phyloP scores from a whole-genome alignment of 2,113 vertebrate genomes.

The Neomonachus schauinslandi region DNA sequence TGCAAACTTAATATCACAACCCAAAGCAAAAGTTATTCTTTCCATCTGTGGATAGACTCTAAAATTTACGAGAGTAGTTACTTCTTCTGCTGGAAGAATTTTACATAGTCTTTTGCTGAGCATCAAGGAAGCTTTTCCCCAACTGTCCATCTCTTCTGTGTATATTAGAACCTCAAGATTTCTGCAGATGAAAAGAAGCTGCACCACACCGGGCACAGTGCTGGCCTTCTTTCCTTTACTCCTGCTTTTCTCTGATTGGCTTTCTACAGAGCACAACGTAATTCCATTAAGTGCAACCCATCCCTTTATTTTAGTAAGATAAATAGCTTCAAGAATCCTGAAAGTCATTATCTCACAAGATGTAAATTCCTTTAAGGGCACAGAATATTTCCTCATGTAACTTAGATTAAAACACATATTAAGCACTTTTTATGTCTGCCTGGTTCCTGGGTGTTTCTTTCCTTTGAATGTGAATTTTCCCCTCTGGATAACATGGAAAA shows the following conservation, averaged over 20 bases:
- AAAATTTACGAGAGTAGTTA: not conserved
- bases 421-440: conserved; percentile 16
- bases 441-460: not conserved
- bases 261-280: conserved; percentile 35
- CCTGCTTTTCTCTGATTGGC: not conserved
- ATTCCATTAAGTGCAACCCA: conserved; percentile 11
- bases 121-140: not conserved
- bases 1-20: not conserved
- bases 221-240: not conserved
- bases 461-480: not conserved
- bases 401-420: conserved; percentile 12
- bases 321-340: not conserved
- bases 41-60: not conserved
- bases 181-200: not conserved
- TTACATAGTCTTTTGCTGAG: not conserved
- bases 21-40: conserved; percentile 12
- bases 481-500: not conserved
- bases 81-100: not conserved
- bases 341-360: conserved; percentile 5
- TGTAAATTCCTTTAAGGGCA: conserved; percentile 9
- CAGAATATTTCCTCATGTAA: not conserved
- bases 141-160: not conserved
- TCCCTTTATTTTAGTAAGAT: conserved; percentile 16
- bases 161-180: not conserved
- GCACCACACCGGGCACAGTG: not conserved